Percentiles rank a stretch among this genome's conserved stretches.
These are phyloP conservation scores for Cosmia pyralina DNA, from an alignment of 2,888 invertebrate species.

Conservation along the genomic window DNA sequence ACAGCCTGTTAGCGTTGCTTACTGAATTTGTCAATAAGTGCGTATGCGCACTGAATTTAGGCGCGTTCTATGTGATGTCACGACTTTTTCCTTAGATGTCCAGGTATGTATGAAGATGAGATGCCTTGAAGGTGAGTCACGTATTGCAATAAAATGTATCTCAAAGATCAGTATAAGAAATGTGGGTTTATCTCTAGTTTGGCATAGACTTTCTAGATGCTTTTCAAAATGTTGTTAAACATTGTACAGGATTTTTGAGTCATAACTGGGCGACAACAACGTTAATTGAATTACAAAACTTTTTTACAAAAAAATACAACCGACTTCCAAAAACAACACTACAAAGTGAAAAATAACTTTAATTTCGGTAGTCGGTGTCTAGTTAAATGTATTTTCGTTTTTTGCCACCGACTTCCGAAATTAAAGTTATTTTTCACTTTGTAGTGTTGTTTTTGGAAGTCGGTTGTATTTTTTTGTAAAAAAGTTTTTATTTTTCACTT, in stretches of 20 bases:
- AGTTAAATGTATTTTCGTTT: too few relatives aligned
- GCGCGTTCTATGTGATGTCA: constrained; percentile 55
- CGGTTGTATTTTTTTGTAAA: too few relatives aligned
- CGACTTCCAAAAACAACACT: too few relatives aligned
- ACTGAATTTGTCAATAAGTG: constrained; percentile 65
- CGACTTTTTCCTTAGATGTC: constrained; percentile 62
- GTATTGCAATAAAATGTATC: constrained; percentile 55
- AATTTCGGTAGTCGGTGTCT: too few relatives aligned
- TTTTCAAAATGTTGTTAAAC: neutral
- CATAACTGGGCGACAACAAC: neutral
- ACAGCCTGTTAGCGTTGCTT: constrained; percentile 62
- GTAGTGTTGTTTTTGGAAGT: too few relatives aligned
- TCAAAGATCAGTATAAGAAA: constrained; percentile 38
- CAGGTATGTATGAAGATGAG: constrained; percentile 50
- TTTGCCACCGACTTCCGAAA: too few relatives aligned
- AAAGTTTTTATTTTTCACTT: too few relatives aligned
- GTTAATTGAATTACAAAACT: neutral
- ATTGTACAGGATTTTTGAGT: neutral
- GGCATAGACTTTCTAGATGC: neutral
- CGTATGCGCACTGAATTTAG: constrained; percentile 61
- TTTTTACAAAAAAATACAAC: too few relatives aligned
- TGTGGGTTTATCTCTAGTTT: constrained; percentile 20
- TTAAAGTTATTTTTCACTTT: too few relatives aligned
- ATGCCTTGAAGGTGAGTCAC: constrained; percentile 48
- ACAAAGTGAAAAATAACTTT: too few relatives aligned